These are phyloP conservation scores for Hydrocynus forskahlii DNA, from an alignment of 2,797 vertebrate species.

Conservation along the genomic window DNA sequence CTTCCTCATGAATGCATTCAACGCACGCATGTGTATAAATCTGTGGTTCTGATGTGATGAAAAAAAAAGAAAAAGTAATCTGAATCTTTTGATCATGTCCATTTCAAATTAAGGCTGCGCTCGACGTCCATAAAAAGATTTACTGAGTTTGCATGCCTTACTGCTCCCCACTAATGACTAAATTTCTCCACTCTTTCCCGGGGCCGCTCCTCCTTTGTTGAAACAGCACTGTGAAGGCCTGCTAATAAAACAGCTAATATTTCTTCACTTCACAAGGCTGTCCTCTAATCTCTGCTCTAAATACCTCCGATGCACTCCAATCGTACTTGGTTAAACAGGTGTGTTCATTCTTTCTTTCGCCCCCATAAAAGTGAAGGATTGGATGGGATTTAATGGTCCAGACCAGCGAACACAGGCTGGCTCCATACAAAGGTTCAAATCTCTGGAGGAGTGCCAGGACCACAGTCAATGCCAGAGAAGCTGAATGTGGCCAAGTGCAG, in stretches of 20 bases:
- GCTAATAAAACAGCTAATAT: slow-evolving; percentile 56
- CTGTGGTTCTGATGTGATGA: not conserved
- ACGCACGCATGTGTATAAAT: not conserved
- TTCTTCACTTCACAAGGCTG: slow-evolving; percentile 43
- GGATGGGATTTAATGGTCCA: slow-evolving; percentile 63
- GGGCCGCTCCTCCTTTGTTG: slow-evolving; percentile 39
- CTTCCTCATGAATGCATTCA: not conserved
- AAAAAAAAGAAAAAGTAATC: slow-evolving; percentile 19
- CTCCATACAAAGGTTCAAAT: slow-evolving; percentile 56
- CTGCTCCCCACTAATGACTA: slow-evolving; percentile 47
- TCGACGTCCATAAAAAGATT: slow-evolving; percentile 30
- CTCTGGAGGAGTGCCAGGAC: slow-evolving; percentile 54
- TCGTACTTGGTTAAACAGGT: slow-evolving; percentile 58
- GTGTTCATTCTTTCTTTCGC: slow-evolving; percentile 46
- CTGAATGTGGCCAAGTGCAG: slow-evolving; percentile 43
- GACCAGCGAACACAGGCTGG: slow-evolving; percentile 58
- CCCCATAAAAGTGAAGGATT: slow-evolving; percentile 49
- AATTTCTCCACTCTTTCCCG: slow-evolving; percentile 31
- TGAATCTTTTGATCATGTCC: slow-evolving; percentile 25
- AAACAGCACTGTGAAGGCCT: slow-evolving; percentile 48
- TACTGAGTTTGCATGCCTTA: slow-evolving; percentile 29
- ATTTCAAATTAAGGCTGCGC: slow-evolving; percentile 34
- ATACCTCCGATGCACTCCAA: slow-evolving; percentile 52
- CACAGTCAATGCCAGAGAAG: slow-evolving; percentile 47
- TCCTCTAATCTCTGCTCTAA: slow-evolving; percentile 57